Conservation (phyloP, 2,797 vertebrate genomes). For the Tarsius wallacei region DNA sequence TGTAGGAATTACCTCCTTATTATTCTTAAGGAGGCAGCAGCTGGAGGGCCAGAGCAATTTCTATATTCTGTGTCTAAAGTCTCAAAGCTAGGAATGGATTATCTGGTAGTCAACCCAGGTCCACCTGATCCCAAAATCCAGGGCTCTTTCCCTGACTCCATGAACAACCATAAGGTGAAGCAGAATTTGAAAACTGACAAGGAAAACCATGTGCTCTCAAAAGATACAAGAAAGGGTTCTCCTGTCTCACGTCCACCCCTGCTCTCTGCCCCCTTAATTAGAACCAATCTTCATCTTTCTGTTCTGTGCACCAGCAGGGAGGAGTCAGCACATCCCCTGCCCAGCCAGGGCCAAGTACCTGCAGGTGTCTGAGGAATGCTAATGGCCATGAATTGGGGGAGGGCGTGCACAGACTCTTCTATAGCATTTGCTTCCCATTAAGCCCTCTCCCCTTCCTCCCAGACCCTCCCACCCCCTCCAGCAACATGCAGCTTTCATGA, state of each 20-base stretch:
- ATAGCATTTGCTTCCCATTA: slow-evolving; percentile 89
- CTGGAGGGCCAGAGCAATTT: background rate
- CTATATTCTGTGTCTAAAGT: background rate
- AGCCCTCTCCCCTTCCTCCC: slow-evolving; percentile 73
- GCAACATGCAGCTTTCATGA: slow-evolving; percentile 85
- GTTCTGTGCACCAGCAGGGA: slow-evolving; percentile 92
- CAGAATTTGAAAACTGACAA: slow-evolving; percentile 32
- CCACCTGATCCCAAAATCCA: background rate
- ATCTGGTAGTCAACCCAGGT: background rate
- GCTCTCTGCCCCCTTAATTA: slow-evolving; percentile 92
- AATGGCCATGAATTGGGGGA: slow-evolving; percentile 84
- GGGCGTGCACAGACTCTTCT: background rate
- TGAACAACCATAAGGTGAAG: background rate
- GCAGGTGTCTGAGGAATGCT: slow-evolving; percentile 96
- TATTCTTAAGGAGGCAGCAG: background rate
- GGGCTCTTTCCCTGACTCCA: background rate
- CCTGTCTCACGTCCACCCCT: slow-evolving; percentile 50
- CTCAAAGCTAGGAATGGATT: background rate
- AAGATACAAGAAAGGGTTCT: slow-evolving; percentile 64
- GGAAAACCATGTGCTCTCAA: slow-evolving; percentile 55
- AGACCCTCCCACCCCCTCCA: slow-evolving; percentile 76
- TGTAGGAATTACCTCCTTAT: background rate
- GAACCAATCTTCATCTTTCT: slow-evolving; percentile 94
- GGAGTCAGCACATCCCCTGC: slow-evolving; percentile 84
- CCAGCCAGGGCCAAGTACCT: slow-evolving; percentile 93